Conservation (phyloP, 2,797 vertebrate species). For the Argyrosomus regius region DNA sequence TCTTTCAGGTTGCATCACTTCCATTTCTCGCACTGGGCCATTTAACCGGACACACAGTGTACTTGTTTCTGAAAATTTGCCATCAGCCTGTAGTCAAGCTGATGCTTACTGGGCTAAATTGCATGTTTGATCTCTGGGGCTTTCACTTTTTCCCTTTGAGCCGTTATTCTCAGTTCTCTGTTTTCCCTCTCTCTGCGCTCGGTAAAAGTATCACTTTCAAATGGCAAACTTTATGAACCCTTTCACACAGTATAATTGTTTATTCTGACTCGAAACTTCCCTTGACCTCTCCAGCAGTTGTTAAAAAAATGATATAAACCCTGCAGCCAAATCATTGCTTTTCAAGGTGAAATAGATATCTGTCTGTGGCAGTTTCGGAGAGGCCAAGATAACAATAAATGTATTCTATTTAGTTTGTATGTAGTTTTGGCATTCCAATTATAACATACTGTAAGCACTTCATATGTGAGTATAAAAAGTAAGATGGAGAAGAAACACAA, state of each 20-base stretch:
- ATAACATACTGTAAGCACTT: not conserved
- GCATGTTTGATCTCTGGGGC: slow-evolving; percentile 36
- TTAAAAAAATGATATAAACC: slow-evolving; percentile 35
- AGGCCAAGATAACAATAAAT: not conserved
- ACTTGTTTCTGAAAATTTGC: slow-evolving; percentile 50
- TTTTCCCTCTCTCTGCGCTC: not conserved
- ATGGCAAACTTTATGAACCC: slow-evolving; percentile 13
- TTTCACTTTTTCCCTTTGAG: slow-evolving; percentile 44
- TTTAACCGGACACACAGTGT: slow-evolving; percentile 35
- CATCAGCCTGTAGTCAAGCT: slow-evolving; percentile 38
- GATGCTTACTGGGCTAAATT: slow-evolving; percentile 47
- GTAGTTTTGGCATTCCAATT: not conserved
- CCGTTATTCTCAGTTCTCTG: slow-evolving; percentile 24
- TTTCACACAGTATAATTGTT: slow-evolving; percentile 32
- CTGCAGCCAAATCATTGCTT: slow-evolving; percentile 26
- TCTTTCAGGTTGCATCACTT: slow-evolving; percentile 16
- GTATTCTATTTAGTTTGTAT: not conserved
- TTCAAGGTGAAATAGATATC: slow-evolving; percentile 14
- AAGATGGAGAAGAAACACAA: not conserved
- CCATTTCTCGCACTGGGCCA: slow-evolving; percentile 20
- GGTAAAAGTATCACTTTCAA: slow-evolving; percentile 41
- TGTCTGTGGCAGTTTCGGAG: not conserved
- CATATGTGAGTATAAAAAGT: not conserved
- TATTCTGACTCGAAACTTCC: slow-evolving; percentile 46
- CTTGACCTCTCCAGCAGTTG: slow-evolving; percentile 20